Evolutionary conservation across 2,888 invertebrate species (phyloP).

Genomic region (Lasiommata megera): DNA sequence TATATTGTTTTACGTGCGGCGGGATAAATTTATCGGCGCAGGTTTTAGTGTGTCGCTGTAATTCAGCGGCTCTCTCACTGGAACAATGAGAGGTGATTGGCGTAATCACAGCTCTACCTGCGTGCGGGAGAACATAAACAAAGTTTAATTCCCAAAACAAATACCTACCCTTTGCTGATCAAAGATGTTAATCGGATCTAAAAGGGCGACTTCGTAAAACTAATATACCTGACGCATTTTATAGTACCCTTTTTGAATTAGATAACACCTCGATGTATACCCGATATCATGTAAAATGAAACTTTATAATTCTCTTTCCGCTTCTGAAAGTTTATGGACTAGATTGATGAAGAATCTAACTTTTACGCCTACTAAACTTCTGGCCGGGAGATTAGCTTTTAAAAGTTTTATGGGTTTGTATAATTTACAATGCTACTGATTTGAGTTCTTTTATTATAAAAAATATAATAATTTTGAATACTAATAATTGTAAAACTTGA

Average conservation of each 20-base stretch:
- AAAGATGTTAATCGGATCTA: conserved; percentile 23
- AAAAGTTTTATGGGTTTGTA: conserved; percentile 25
- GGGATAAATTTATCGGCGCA: conserved; percentile 22
- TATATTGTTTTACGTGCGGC: conserved; percentile 22
- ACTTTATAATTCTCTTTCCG: conserved; percentile 22
- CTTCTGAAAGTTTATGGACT: conserved; percentile 26
- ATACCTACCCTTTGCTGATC: conserved; percentile 14
- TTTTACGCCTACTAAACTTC: conserved; percentile 29
- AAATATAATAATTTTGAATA: not conserved
- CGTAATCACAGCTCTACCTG: conserved; percentile 32
- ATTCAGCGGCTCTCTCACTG: conserved; percentile 31
- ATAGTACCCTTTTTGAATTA: not conserved
- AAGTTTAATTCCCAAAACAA: conserved; percentile 26
- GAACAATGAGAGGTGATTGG: conserved; percentile 33
- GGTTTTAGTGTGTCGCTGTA: conserved; percentile 29
- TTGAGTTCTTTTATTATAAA: conserved; percentile 16
- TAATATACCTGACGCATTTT: not conserved
- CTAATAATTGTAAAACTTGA: too few species aligned
- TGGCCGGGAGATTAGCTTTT: conserved; percentile 27
- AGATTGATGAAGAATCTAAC: conserved; percentile 32
- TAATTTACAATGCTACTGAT: conserved; percentile 14
- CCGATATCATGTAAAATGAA: conserved; percentile 12
- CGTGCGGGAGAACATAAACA: conserved; percentile 26
- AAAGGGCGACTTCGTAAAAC: conserved; percentile 1
- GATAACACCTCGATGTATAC: not conserved